Evolutionary conservation across 2,113 vertebrate species (phyloP).

Genomic region (Sapajus apella): DNA sequence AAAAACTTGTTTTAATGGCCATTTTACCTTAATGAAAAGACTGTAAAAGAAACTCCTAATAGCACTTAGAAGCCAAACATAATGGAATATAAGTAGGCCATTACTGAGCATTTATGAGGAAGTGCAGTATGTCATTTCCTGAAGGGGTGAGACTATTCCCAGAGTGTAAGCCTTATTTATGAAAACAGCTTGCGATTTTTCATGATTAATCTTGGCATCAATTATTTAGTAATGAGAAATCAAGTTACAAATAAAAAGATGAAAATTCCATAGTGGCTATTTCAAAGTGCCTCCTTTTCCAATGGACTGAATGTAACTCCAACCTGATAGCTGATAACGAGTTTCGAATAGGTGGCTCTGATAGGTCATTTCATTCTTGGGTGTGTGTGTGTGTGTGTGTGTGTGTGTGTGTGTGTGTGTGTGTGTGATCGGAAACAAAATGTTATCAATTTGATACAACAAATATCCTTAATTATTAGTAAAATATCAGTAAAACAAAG

Average conservation of each 20-base stretch:
- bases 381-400: too few relatives aligned
- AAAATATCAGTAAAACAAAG: not conserved
- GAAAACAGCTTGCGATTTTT: slow-evolving; percentile 55
- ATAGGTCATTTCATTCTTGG: not conserved
- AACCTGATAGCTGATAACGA: not conserved
- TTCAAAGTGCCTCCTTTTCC: not conserved
- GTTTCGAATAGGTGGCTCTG: not conserved
- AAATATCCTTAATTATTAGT: not conserved
- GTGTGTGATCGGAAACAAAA: not conserved
- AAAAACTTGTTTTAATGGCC: slow-evolving; percentile 60
- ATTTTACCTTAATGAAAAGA: slow-evolving; percentile 69
- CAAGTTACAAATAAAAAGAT: slow-evolving; percentile 55
- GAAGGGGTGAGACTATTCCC: not conserved
- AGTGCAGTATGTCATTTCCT: slow-evolving; percentile 41
- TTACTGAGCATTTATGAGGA: slow-evolving; percentile 49
- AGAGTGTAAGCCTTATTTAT: slow-evolving; percentile 33
- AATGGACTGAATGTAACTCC: not conserved
- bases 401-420: not conserved
- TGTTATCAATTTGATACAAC: not conserved
- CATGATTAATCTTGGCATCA: slow-evolving; percentile 58
- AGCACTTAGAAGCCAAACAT: slow-evolving; percentile 62
- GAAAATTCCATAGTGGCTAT: slow-evolving; percentile 1
- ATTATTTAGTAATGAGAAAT: slow-evolving; percentile 61
- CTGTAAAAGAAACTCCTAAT: slow-evolving; percentile 65
- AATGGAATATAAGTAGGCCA: slow-evolving; percentile 62